Evolutionary conservation across 2,797 vertebrate genomes (phyloP).

Genomic region (Poecilia gillii): DNA sequence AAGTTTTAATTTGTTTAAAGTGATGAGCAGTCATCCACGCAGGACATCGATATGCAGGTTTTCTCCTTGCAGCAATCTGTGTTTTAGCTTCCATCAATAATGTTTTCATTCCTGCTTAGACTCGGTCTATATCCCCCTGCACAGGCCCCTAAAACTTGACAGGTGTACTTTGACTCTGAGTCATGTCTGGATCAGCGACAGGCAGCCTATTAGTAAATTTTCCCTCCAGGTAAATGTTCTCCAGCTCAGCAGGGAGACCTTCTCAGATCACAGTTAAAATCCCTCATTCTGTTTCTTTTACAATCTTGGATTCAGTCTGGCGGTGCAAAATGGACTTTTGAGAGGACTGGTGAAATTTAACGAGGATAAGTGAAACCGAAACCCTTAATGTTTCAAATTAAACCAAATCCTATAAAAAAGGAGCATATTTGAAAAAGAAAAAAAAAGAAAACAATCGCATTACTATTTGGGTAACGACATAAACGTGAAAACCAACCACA

Average conservation of each 20-base stretch:
- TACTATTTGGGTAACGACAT: background rate
- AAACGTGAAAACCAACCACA: background rate
- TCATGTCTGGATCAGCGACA: slow-evolving; percentile 40
- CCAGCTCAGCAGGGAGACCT: slow-evolving; percentile 29
- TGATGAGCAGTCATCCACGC: slow-evolving; percentile 16
- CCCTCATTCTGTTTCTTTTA: slow-evolving; percentile 33
- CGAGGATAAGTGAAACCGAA: slow-evolving; percentile 13
- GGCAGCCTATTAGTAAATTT: slow-evolving; percentile 39
- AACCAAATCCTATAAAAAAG: background rate
- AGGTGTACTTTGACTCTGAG: slow-evolving; percentile 45
- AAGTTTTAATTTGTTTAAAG: slow-evolving; percentile 1
- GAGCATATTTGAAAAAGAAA: background rate
- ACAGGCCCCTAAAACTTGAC: slow-evolving; percentile 33
- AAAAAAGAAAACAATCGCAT: background rate
- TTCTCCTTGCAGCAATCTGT: slow-evolving; percentile 17
- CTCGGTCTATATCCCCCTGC: slow-evolving; percentile 30
- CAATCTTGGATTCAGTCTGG: slow-evolving; percentile 20
- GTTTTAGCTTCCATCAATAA: slow-evolving; percentile 19
- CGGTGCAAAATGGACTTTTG: slow-evolving; percentile 1
- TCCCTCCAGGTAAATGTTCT: slow-evolving; percentile 21
- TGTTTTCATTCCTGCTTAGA: slow-evolving; percentile 10
- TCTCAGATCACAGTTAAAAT: slow-evolving; percentile 16
- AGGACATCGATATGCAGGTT: background rate
- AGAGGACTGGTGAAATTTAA: slow-evolving; percentile 16
- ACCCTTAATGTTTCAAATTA: background rate